phyloP scores from a whole-genome alignment of 2,888 invertebrate species.

The Philaethria dido region DNA sequence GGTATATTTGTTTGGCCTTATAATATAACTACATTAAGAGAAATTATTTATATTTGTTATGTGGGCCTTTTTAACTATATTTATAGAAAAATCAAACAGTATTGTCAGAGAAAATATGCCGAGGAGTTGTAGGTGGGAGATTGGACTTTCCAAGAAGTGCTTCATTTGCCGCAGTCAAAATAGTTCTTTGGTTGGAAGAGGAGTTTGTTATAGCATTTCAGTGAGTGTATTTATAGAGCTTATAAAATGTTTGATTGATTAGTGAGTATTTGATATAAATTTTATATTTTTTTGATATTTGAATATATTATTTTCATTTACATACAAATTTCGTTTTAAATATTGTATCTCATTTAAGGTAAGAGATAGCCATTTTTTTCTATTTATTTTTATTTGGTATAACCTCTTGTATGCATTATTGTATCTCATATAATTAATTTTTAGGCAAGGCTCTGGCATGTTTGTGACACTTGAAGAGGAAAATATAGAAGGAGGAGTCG shows the following conservation, averaged over 20 bases:
- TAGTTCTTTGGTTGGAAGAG: constrained; percentile 94
- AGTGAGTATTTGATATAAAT: no score
- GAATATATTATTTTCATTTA: no score
- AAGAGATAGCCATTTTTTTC: no score
- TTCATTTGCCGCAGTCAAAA: constrained; percentile 92
- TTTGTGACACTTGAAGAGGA: constrained; percentile 72
- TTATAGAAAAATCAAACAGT: constrained; percentile 88
- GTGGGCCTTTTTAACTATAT: neutral
- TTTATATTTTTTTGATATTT: no score
- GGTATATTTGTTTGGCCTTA: no score
- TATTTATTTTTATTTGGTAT: no score
- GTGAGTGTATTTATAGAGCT: constrained; percentile 68
- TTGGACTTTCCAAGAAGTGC: constrained; percentile 93
- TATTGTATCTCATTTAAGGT: no score
- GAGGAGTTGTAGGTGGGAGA: constrained; percentile 91
- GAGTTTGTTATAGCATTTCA: constrained; percentile 91
- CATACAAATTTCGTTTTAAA: no score
- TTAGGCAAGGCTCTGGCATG: constrained; percentile 75
- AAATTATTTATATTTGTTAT: neutral
- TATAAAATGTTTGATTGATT: no score
- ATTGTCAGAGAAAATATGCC: constrained; percentile 90
- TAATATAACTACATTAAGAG: no score
- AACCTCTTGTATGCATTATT: no score
- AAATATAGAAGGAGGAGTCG: constrained; percentile 81
- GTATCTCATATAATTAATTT: no score